phyloP scores from a whole-genome alignment of 2,113 vertebrate species.

The Dipodomys spectabilis region DNA sequence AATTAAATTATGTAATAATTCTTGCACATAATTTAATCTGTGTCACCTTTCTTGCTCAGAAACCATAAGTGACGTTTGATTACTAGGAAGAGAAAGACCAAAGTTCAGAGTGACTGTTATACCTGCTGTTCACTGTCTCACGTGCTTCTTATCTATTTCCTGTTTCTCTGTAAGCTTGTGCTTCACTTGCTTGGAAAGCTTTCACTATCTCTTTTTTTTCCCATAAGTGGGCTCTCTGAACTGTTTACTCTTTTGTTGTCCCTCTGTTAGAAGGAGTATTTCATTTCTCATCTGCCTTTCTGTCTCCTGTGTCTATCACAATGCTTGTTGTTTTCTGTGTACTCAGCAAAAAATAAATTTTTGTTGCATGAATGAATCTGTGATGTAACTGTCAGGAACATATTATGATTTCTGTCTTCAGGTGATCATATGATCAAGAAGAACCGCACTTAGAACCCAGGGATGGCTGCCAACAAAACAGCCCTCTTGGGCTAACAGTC shows the following conservation, averaged over 20 bases:
- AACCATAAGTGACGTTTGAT: conserved; percentile 14
- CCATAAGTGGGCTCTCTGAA: not conserved
- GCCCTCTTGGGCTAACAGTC: not conserved
- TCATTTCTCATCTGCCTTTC: not conserved
- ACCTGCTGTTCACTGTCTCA: not conserved
- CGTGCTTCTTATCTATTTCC: conserved; percentile 20
- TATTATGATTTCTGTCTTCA: not conserved
- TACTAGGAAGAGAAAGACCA: conserved; percentile 44
- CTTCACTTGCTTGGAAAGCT: not conserved
- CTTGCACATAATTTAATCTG: not conserved
- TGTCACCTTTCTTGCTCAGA: conserved; percentile 20
- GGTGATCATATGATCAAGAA: not conserved
- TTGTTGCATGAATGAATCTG: conserved; percentile 22
- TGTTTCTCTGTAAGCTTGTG: not conserved
- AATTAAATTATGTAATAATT: too few species aligned
- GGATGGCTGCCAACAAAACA: not conserved
- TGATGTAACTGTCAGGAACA: not conserved
- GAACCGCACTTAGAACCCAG: not conserved
- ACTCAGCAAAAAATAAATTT: not conserved
- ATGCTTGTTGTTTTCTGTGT: conserved; percentile 11
- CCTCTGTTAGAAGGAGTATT: not conserved
- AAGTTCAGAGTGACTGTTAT: not conserved
- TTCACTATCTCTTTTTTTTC: not conserved
- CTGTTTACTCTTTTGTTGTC: not conserved
- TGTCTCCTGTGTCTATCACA: not conserved